These are phyloP conservation scores for Drosophila persimilis DNA, from an alignment of 1,140 invertebrate species.

Conservation along the genomic window DNA sequence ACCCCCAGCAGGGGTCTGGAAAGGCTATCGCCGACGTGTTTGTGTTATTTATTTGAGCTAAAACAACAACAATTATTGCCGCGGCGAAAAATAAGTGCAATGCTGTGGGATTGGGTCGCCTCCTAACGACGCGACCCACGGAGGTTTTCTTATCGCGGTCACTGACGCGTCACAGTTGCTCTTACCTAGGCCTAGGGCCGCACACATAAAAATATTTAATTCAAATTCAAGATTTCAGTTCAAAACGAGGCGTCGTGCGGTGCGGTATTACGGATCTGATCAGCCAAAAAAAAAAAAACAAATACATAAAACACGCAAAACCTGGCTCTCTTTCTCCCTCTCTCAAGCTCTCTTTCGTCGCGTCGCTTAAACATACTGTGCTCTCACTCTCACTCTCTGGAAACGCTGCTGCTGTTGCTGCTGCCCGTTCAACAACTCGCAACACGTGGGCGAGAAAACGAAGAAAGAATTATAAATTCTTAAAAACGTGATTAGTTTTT, in stretches of 20 bases:
- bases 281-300: not conserved
- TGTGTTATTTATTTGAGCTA: conserved; percentile 43
- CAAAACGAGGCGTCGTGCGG: conserved; percentile 50
- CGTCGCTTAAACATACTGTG: conserved; percentile 5
- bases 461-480: conserved; percentile 29
- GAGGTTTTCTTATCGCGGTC: conserved; percentile 43
- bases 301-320: conserved; percentile 9
- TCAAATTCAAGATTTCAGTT: conserved; percentile 59
- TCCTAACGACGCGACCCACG: conserved; percentile 10
- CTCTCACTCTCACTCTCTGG: not conserved
- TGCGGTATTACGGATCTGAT: conserved; percentile 40
- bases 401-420: conserved; percentile 7
- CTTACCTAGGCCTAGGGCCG: conserved; percentile 45
- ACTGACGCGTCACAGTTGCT: conserved; percentile 19
- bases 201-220: conserved; percentile 53
- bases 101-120: not conserved
- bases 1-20: conserved; percentile 41
- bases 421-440: not conserved
- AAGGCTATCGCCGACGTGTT: conserved; percentile 47
- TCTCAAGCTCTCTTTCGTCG: conserved; percentile 18
- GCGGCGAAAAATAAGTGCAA: conserved; percentile 8
- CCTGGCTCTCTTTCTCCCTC: conserved; percentile 7
- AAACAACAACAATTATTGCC: not conserved
- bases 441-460: conserved; percentile 60
- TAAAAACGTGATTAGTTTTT: conserved; percentile 52